Evolutionary conservation across 2,113 vertebrate genomes (phyloP).

Genomic region (Hucho hucho): DNA sequence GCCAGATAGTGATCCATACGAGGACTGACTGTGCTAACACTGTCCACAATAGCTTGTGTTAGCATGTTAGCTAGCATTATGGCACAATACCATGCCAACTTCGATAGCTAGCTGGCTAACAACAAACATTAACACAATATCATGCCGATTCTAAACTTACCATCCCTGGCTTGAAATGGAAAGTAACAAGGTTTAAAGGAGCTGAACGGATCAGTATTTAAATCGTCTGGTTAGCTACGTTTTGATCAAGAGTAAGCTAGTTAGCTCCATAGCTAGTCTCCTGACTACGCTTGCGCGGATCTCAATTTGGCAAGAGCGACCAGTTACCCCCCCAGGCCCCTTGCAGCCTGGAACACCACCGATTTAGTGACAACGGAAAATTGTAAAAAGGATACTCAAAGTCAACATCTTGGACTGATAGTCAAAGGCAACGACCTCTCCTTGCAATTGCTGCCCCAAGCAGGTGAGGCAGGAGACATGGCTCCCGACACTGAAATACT

Average conservation of each 20-base stretch:
- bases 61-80: conserved; percentile 1
- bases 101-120: conserved; percentile 1
- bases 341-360: conserved; percentile 6
- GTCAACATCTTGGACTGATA: conserved; percentile 87
- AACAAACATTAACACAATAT: too few species aligned
- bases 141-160: too few species aligned
- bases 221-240: not conserved
- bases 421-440: conserved; percentile 85
- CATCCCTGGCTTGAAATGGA: not conserved
- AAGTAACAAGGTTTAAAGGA: not conserved
- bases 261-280: not conserved
- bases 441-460: conserved; percentile 81
- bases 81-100: not conserved
- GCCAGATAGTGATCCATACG: conserved; percentile 13
- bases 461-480: conserved; percentile 95
- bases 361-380: conserved; percentile 8
- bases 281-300: conserved; percentile 33
- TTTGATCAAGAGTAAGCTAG: not conserved
- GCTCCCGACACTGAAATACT: conserved; percentile 95
- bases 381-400: conserved; percentile 80
- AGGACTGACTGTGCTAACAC: not conserved
- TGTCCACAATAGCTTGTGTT: conserved; percentile 4
- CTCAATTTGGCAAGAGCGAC: conserved; percentile 8
- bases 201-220: not conserved
- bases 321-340: conserved; percentile 31